Conservation (phyloP, 1,140 invertebrate genomes). For the Steinernema khuongi region DNA sequence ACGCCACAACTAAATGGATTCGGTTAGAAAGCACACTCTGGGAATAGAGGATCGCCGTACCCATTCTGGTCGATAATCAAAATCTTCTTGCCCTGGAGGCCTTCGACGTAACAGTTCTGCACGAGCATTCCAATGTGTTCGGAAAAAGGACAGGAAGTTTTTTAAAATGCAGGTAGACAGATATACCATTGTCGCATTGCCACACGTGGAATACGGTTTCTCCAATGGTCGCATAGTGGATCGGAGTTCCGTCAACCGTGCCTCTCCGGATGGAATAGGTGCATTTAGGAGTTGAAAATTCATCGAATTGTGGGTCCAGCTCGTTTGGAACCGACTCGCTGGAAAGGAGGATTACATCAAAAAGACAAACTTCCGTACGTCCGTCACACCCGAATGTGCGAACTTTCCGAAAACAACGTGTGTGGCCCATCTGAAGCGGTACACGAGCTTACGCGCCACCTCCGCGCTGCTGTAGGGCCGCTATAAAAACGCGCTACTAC, state of each 20-base stretch:
- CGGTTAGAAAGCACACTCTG: not conserved
- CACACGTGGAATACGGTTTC: conserved; percentile 56
- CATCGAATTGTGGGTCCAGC: conserved; percentile 57
- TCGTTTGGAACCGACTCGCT: conserved; percentile 46
- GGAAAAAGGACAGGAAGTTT: conserved; percentile 25
- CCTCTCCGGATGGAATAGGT: conserved; percentile 56
- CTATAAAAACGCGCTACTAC: not conserved
- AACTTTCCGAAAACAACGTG: no score
- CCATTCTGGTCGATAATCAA: conserved; percentile 58
- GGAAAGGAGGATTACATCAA: no score
- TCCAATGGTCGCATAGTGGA: conserved; percentile 52
- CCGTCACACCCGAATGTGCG: no score
- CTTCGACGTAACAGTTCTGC: conserved; percentile 57
- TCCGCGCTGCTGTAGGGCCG: not conserved
- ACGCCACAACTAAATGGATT: conserved; percentile 50
- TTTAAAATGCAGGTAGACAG: conserved; percentile 17
- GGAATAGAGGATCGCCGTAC: conserved; percentile 25
- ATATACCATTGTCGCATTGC: conserved; percentile 45
- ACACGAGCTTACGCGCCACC: no score
- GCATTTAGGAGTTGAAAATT: conserved; percentile 48
- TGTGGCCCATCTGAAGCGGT: no score
- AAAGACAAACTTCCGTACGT: no score
- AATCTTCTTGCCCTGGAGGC: conserved; percentile 55
- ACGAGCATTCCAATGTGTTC: conserved; percentile 55
- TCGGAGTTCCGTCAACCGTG: conserved; percentile 48